These are phyloP conservation scores for Oreochromis spilurus DNA, from an alignment of 2,113 vertebrate genomes.

Conservation along the genomic window DNA sequence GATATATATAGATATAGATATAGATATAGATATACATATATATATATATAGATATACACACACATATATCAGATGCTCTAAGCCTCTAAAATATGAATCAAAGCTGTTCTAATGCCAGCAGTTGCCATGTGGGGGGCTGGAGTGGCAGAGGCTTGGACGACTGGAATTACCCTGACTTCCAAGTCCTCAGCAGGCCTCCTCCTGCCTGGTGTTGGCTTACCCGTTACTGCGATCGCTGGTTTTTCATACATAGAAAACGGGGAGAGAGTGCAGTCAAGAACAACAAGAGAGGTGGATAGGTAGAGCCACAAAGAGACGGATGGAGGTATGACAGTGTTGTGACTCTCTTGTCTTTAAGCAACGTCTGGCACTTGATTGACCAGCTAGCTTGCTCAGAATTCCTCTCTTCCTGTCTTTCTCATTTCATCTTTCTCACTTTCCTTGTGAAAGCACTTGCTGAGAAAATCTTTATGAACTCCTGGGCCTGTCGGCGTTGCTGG, in stretches of 20 bases:
- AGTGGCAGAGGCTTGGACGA: constrained; percentile 62
- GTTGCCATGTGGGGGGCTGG: constrained; percentile 65
- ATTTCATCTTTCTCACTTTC: constrained; percentile 54
- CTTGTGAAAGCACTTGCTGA: constrained; percentile 67
- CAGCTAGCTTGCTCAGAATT: constrained; percentile 21
- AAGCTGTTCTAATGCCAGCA: constrained; percentile 74
- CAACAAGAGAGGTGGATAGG: constrained; percentile 28
- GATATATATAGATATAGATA: too few species aligned
- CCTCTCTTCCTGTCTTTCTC: constrained; percentile 3
- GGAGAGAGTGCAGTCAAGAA: constrained; percentile 18
- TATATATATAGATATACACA: rapidly evolving
- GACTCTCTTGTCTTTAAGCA: constrained; percentile 55
- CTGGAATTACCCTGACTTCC: constrained; percentile 71
- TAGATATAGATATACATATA: too few species aligned
- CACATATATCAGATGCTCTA: constrained; percentile 57
- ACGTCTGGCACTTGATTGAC: constrained; percentile 61
- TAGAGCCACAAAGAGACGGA: constrained; percentile 25
- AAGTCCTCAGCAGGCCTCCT: constrained; percentile 70
- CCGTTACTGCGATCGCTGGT: constrained; percentile 46
- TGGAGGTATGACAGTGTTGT: constrained; percentile 32
- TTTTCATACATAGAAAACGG: constrained; percentile 15
- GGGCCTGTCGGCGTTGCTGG: constrained; percentile 58
- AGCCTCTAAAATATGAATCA: constrained; percentile 76
- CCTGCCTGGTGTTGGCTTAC: constrained; percentile 61
- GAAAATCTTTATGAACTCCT: constrained; percentile 77